Evolutionary conservation across 2,888 invertebrate species (phyloP).

Genomic region (Hybos culiciformis): DNA sequence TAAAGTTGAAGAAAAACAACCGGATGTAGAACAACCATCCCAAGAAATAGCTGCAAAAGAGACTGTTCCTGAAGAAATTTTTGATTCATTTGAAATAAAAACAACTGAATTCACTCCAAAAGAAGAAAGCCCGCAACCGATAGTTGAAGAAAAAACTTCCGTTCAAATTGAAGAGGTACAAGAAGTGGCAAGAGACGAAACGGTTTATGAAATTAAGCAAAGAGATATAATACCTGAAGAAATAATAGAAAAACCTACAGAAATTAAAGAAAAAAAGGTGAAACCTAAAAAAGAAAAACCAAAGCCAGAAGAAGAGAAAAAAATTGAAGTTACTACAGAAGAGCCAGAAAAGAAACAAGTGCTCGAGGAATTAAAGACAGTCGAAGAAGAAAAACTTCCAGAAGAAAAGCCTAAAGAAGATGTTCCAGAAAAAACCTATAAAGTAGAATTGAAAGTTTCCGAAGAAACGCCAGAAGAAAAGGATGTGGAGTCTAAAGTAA

Average conservation of each 20-base stretch:
- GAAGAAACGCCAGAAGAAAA: neutral
- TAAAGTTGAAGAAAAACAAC: conserved; percentile 19
- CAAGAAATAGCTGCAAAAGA: conserved; percentile 16
- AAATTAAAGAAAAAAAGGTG: conserved; percentile 23
- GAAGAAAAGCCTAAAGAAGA: conserved; percentile 8
- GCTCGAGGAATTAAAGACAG: conserved; percentile 15
- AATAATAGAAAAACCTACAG: conserved; percentile 19
- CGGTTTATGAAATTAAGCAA: conserved; percentile 5
- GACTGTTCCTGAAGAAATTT: conserved; percentile 3
- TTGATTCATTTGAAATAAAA: conserved; percentile 1
- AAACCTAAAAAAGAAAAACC: conserved; percentile 6
- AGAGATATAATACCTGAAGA: conserved; percentile 22
- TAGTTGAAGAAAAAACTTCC: conserved; percentile 15
- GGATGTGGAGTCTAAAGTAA: neutral
- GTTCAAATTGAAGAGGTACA: conserved; percentile 7
- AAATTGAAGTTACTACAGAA: conserved; percentile 18
- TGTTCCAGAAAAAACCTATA: conserved; percentile 6
- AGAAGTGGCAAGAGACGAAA: conserved; percentile 10
- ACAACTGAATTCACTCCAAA: conserved; percentile 17
- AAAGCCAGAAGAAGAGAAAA: conserved; percentile 11
- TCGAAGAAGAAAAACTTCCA: conserved; percentile 16
- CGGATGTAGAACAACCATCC: conserved; percentile 14
- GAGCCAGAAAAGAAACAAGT: conserved; percentile 16
- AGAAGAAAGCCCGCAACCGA: conserved; percentile 16
- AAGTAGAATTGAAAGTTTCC: neutral